phyloP scores from a whole-genome alignment of 1,140 invertebrate genomes.

The Bombus consobrinus region DNA sequence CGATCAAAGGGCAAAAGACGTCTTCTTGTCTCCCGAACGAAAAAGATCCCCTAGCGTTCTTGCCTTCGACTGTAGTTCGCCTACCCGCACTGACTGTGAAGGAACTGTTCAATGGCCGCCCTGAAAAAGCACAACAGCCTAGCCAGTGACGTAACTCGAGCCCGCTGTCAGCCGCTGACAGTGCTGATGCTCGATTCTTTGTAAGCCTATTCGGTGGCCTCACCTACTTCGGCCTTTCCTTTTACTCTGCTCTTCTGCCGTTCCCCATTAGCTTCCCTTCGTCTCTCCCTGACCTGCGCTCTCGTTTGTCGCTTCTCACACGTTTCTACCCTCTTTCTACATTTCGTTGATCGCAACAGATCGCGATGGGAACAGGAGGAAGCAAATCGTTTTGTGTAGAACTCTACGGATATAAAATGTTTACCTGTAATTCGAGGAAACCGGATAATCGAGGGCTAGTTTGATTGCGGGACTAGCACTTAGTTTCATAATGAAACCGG shows the following conservation, averaged over 20 bases:
- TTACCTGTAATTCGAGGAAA: no score
- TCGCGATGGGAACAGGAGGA: slow-evolving; percentile 20
- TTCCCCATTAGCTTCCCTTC: slow-evolving; percentile 12
- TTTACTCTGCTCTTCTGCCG: neutral
- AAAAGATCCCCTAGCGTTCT: slow-evolving; percentile 55
- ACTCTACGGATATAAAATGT: no score
- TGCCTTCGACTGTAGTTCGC: slow-evolving; percentile 38
- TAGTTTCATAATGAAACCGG: no score
- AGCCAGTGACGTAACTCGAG: slow-evolving; percentile 79
- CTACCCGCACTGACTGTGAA: slow-evolving; percentile 64
- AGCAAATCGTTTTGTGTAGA: neutral
- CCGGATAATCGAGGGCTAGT: neutral
- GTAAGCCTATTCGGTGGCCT: slow-evolving; percentile 70
- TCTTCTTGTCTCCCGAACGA: slow-evolving; percentile 54
- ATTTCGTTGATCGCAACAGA: neutral
- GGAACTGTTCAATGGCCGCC: slow-evolving; percentile 70
- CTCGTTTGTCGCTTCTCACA: neutral
- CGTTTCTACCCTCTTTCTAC: neutral
- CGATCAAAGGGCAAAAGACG: slow-evolving; percentile 54
- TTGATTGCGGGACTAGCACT: no score
- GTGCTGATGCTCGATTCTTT: slow-evolving; percentile 73
- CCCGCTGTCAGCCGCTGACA: slow-evolving; percentile 73
- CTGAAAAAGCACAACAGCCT: slow-evolving; percentile 74
- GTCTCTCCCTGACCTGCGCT: neutral
- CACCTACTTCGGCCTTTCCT: slow-evolving; percentile 62